Evolutionary conservation across 2,888 invertebrate genomes (phyloP), one percentile per base, ranked within the genome.

Genomic region (Sialis fuliginosa): DNA sequence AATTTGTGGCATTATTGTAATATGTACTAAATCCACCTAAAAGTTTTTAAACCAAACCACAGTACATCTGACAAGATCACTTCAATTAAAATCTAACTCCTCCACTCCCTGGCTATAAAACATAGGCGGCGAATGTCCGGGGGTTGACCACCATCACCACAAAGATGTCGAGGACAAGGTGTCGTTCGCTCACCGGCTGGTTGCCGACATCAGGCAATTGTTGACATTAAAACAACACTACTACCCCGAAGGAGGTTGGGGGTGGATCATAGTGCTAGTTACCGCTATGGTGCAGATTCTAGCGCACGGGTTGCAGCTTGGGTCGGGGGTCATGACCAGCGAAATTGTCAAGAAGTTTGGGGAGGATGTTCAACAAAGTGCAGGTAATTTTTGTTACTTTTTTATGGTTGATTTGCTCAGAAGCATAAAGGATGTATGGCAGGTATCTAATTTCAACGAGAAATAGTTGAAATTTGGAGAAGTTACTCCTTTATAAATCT

Each of bases 171-270:
- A 53, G 68, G 60, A 64, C 60, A 70, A 62, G 61, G 69, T 60
- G 69, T 69, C 62, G 73, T 70, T 39, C 70, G 62, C 65, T 5
- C 62, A 65, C n/a, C 64, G 70, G 50, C 61, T 70, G 41, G 70
- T 71, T 10, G 67, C 71, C 33, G 73, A 74, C 58, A 58, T 73
- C 43, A 62, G 72, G 46, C 74, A 74, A 55, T 64, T 80, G 54
- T 69, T 81, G 48, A 80, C 80, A 6, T 69, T 81, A 53, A 77
- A 81, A 53, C 81, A 85, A 56, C 84, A 88, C 59, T 87, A 87
- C 65, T 88, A 87, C 64, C 87, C 87, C 33, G 88, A 88, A 64
- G 86, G 86, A 6, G 87, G 86, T 0, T 88, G 87, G 87, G 89
- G 88, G 6, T 89, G 86, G 85, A 75, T 84, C 46, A 78, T 88